A percentile compares a stretch with the other conserved stretches of the same genome.
Conservation (phyloP, 2,888 invertebrate genomes). For the Drosophila engyochracea region DNA sequence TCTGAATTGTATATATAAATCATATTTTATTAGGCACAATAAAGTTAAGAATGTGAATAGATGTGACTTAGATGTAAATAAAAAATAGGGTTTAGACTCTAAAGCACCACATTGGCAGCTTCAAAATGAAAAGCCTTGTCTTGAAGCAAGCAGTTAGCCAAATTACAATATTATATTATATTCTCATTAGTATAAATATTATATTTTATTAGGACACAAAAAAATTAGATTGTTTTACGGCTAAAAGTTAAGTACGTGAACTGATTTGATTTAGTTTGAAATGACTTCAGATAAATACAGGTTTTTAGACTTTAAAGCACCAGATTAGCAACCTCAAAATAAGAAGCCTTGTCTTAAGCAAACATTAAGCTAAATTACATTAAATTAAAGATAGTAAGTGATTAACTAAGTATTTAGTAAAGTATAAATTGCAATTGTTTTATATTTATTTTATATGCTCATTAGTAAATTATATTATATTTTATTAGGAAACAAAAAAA, state of each 20-base stretch:
- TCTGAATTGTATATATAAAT: too few relatives aligned
- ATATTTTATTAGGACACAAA: not conserved
- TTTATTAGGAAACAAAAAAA: not conserved
- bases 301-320: not conserved
- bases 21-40: not conserved
- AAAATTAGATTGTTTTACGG: too few relatives aligned
- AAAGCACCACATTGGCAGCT: not conserved
- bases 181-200: not conserved
- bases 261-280: not conserved
- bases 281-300: not conserved
- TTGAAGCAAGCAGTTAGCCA: not conserved
- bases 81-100: not conserved
- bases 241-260: not conserved
- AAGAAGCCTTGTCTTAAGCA: conserved; percentile 12
- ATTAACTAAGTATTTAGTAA: not conserved
- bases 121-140: conserved; percentile 25
- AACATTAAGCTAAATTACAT: not conserved
- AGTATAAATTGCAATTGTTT: not conserved
- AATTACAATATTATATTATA: not conserved
- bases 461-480: not conserved
- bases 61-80: not conserved
- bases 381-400: not conserved
- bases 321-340: not conserved
- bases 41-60: not conserved
- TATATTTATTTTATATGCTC: not conserved